A percentile compares a stretch with the other conserved stretches of the same genome.
Evolutionary conservation across 2,797 vertebrate species (phyloP).

Genomic region (Austrolebias charrua): DNA sequence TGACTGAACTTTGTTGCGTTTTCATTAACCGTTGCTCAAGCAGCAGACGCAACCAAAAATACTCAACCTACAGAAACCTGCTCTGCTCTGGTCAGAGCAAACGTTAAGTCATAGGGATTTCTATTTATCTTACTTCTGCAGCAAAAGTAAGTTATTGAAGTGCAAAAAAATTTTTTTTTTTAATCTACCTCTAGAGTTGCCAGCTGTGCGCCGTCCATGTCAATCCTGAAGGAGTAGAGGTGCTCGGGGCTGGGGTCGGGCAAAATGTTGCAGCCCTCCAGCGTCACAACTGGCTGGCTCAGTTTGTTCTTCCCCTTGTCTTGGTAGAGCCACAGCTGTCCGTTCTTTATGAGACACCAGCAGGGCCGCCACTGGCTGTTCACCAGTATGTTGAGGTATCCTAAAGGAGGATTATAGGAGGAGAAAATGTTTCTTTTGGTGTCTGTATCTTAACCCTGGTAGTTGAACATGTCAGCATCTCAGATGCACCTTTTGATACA

Average conservation of each 20-base stretch:
- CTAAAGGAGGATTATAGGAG: constrained; percentile 67
- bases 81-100: background rate
- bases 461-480: no score
- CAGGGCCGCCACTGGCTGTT: constrained; percentile 95
- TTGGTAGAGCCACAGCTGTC: constrained; percentile 93
- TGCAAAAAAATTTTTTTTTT: no score
- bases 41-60: no score
- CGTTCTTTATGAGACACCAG: constrained; percentile 92
- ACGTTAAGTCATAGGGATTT: no score
- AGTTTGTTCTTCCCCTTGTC: constrained; percentile 91
- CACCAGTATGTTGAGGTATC: constrained; percentile 92
- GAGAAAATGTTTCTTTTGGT: background rate
- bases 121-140: no score
- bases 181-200: constrained; percentile 91
- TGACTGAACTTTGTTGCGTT: no score
- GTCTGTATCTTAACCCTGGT: background rate
- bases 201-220: constrained; percentile 87
- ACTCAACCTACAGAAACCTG: background rate
- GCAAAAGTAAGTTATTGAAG: no score
- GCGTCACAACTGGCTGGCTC: constrained; percentile 87
- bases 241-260: constrained; percentile 92
- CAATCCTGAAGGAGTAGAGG: constrained; percentile 93
- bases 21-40: no score
- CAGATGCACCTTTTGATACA: no score
- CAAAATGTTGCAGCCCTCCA: constrained; percentile 88